phyloP scores from a whole-genome alignment of 2,888 invertebrate genomes.

The Drosophila yooni region DNA sequence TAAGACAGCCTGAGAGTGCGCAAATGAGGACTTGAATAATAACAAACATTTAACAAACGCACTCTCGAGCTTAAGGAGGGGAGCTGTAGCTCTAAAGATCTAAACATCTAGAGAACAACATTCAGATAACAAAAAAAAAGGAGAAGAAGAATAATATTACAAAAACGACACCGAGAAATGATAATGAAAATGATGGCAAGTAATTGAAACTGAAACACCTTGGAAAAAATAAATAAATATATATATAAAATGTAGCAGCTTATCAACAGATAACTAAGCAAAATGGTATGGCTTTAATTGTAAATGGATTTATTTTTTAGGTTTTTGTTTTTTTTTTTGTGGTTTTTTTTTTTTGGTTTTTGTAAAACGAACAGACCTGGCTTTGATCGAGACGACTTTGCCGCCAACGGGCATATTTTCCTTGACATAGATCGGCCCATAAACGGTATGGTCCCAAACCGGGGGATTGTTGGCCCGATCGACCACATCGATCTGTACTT shows the following conservation, averaged over 20 bases:
- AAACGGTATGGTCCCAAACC: slow-evolving; percentile 98
- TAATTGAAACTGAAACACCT: slow-evolving; percentile 35
- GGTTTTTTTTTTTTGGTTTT: slow-evolving; percentile 31
- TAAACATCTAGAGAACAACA: slow-evolving; percentile 44
- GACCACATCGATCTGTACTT: slow-evolving; percentile 99
- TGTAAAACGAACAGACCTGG: slow-evolving; percentile 92
- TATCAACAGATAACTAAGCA: slow-evolving; percentile 57
- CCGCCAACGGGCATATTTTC: slow-evolving; percentile 99
- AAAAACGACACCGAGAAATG: slow-evolving; percentile 43
- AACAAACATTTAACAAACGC: not conserved
- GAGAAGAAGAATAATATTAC: slow-evolving; percentile 29
- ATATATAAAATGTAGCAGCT: slow-evolving; percentile 28
- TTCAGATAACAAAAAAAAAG: slow-evolving; percentile 45
- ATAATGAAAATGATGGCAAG: slow-evolving; percentile 15
- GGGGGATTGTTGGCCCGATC: slow-evolving; percentile 99
- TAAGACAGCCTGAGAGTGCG: slow-evolving; percentile 13
- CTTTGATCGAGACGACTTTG: slow-evolving; percentile 99
- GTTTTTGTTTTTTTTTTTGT: slow-evolving; percentile 30
- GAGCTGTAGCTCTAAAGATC: not conserved
- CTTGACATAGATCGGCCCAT: slow-evolving; percentile 98
- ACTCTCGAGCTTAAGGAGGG: slow-evolving; percentile 2
- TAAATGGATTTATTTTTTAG: slow-evolving; percentile 7
- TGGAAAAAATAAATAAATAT: slow-evolving; percentile 28
- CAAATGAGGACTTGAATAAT: not conserved
- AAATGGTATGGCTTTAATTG: slow-evolving; percentile 50